phyloP scores from a whole-genome alignment of 2,797 vertebrate genomes.

The Lacerta viridis region DNA sequence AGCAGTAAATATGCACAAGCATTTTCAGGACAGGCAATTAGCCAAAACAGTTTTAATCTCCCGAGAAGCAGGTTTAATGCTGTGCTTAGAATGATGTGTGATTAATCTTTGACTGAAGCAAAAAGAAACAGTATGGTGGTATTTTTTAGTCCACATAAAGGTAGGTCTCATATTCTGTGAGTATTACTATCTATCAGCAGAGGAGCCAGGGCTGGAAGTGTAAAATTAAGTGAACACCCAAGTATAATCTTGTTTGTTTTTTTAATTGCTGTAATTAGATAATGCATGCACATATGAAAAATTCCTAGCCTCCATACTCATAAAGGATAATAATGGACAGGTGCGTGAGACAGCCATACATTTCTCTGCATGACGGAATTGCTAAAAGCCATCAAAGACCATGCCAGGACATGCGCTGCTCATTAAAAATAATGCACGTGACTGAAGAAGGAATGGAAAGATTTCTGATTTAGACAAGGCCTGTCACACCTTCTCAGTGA shows the following conservation, averaged over 20 bases:
- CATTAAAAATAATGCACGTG: background rate
- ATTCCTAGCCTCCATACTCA: slow-evolving; percentile 42
- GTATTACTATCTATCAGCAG: slow-evolving; percentile 27
- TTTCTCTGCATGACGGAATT: slow-evolving; percentile 37
- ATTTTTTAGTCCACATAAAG: slow-evolving; percentile 25
- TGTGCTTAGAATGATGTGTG: background rate
- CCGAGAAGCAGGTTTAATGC: background rate
- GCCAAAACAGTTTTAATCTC: background rate
- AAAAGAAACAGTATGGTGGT: background rate
- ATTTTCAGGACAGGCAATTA: background rate
- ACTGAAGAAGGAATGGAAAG: slow-evolving; percentile 14
- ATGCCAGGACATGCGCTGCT: background rate
- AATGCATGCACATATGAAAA: slow-evolving; percentile 32
- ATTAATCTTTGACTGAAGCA: slow-evolving; percentile 12
- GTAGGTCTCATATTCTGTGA: background rate
- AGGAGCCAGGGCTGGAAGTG: slow-evolving; percentile 24
- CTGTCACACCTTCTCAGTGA: background rate
- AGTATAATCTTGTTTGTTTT: slow-evolving; percentile 1
- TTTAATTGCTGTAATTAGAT: slow-evolving; percentile 42
- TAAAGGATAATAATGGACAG: slow-evolving; percentile 31
- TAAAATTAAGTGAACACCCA: accelerated
- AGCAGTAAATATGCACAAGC: background rate
- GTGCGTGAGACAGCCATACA: slow-evolving; percentile 28
- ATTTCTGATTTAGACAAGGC: slow-evolving; percentile 4
- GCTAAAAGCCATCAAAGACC: slow-evolving; percentile 42